Conservation (phyloP, 2,888 invertebrate genomes). For the Pseudeuparius sepicola region DNA sequence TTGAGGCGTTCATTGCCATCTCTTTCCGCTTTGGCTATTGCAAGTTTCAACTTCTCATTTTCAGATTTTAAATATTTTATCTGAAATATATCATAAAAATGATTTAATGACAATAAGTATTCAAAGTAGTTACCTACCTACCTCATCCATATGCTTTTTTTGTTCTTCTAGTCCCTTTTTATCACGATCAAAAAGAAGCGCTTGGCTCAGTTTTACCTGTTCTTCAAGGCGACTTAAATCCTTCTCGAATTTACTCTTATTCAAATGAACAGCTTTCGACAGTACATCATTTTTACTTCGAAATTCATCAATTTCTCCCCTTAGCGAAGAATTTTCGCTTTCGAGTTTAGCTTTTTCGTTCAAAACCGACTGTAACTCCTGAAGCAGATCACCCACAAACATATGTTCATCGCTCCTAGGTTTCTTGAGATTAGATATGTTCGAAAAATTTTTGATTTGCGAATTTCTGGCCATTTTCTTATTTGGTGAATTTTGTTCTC, state of each 20-base stretch:
- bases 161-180: constrained; percentile 20
- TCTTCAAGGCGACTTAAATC: constrained; percentile 19
- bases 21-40: constrained; percentile 11
- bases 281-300: constrained; percentile 15
- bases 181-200: constrained; percentile 17
- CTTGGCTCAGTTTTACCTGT: constrained; percentile 17
- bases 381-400: too few relatives aligned
- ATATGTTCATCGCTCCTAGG: too few relatives aligned
- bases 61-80: constrained; percentile 16
- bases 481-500: too few relatives aligned
- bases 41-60: constrained; percentile 17
- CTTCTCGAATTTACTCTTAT: constrained; percentile 16
- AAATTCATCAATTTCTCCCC: constrained; percentile 13
- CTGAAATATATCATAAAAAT: too few relatives aligned
- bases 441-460: too few relatives aligned
- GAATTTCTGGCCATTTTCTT: too few relatives aligned
- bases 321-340: constrained; percentile 13
- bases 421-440: too few relatives aligned
- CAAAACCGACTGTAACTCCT: constrained; percentile 14
- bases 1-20: constrained; percentile 11
- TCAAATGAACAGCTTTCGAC: constrained; percentile 10
- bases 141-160: constrained; percentile 18
- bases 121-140: constrained; percentile 1
- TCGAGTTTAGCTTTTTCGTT: constrained; percentile 18
- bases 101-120: constrained; percentile 1